A percentile compares a stretch with the other conserved stretches of the same genome.
These are phyloP conservation scores for Dryobotodes eremita DNA, from an alignment of 2,888 invertebrate species.

Conservation along the genomic window DNA sequence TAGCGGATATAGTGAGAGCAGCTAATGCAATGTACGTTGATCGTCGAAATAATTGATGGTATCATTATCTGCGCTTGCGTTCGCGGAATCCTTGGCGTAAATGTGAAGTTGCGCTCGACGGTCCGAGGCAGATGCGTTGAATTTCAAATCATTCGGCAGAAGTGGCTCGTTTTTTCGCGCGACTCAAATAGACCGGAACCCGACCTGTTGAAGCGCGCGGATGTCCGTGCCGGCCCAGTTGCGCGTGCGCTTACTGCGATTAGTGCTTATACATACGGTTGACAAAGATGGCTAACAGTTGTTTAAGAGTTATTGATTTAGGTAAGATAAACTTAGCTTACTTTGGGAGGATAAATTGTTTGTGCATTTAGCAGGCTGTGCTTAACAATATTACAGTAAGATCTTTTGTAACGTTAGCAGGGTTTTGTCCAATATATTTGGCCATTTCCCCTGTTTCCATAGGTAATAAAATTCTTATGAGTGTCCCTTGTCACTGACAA, in stretches of 20 bases:
- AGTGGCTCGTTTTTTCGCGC: slow-evolving; percentile 76
- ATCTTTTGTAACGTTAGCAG: neutral
- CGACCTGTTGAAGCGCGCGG: slow-evolving; percentile 78
- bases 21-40: slow-evolving; percentile 60
- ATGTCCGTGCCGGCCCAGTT: slow-evolving; percentile 76
- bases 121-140: slow-evolving; percentile 75
- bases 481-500: neutral
- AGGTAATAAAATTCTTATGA: neutral
- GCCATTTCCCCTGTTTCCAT: too few species aligned
- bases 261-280: slow-evolving; percentile 62
- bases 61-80: slow-evolving; percentile 58
- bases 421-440: neutral
- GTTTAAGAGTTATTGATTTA: neutral
- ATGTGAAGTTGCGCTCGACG: slow-evolving; percentile 77
- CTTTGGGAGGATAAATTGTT: neutral
- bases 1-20: slow-evolving; percentile 64
- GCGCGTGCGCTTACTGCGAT: slow-evolving; percentile 59
- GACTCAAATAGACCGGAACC: slow-evolving; percentile 84
- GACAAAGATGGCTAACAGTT: neutral
- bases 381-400: neutral
- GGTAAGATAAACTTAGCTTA: neutral
- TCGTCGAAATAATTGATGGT: slow-evolving; percentile 62
- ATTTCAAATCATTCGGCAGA: slow-evolving; percentile 76
- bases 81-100: slow-evolving; percentile 68
- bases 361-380: neutral